Conservation (phyloP, 2,888 invertebrate species). For the Cryptosula pallasiana region DNA sequence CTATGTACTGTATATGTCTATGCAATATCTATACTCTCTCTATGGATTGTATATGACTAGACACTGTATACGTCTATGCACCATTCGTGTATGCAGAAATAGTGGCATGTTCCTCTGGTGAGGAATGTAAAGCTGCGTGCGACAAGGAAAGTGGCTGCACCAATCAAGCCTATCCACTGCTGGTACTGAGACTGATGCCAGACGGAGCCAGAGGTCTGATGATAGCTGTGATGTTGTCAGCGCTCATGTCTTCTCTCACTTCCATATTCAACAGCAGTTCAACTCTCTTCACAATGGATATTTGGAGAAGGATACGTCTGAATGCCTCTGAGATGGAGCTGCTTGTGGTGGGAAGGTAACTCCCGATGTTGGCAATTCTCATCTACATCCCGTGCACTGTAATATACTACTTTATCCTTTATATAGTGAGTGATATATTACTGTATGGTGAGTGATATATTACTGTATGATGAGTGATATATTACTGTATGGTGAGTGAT, state of each 20-base stretch:
- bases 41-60: no score
- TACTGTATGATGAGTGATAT: no score
- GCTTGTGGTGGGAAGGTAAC: slow-evolving; percentile 55
- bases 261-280: slow-evolving; percentile 57
- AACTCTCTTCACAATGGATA: slow-evolving; percentile 57
- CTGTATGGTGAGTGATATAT: no score
- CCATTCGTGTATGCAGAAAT: slow-evolving; percentile 46
- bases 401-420: no score
- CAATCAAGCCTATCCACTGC: slow-evolving; percentile 56
- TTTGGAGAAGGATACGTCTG: slow-evolving; percentile 53
- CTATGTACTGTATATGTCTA: no score
- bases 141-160: slow-evolving; percentile 54
- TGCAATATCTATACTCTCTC: no score
- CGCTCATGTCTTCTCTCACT: slow-evolving; percentile 56
- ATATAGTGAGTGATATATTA: no score
- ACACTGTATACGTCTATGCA: not conserved
- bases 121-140: slow-evolving; percentile 51
- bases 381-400: no score
- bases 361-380: no score
- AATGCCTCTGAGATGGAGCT: slow-evolving; percentile 52
- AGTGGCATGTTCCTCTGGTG: slow-evolving; percentile 55
- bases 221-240: slow-evolving; percentile 58
- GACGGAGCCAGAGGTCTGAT: slow-evolving; percentile 55
- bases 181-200: slow-evolving; percentile 56
- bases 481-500: no score